A percentile compares a stretch with the other conserved stretches of the same genome.
These are phyloP conservation scores for Eremobia ochroleuca DNA, from an alignment of 2,888 invertebrate genomes.

Conservation along the genomic window DNA sequence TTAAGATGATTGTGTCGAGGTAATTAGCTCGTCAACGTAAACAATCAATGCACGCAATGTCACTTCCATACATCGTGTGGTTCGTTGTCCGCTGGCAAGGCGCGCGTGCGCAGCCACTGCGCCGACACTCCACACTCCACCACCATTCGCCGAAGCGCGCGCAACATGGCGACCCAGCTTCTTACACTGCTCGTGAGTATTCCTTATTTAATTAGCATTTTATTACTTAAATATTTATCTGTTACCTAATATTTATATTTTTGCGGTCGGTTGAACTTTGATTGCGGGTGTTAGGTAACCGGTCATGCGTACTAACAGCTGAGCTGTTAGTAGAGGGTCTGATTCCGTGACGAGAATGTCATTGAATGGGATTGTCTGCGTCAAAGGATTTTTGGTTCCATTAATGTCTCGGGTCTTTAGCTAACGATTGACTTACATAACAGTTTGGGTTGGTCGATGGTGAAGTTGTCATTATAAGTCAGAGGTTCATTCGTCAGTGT, in stretches of 20 bases:
- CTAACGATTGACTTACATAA: conserved; percentile 7
- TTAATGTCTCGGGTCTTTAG: conserved; percentile 10
- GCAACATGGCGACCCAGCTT: conserved; percentile 83
- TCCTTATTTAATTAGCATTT: conserved; percentile 64
- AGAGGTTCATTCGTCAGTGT: not conserved
- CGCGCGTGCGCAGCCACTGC: conserved; percentile 81
- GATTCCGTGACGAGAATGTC: conserved; percentile 51
- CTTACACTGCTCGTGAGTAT: conserved; percentile 81
- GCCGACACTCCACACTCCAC: conserved; percentile 84
- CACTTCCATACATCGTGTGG: conserved; percentile 74
- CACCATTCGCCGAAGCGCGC: conserved; percentile 84
- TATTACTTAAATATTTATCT: conserved; percentile 58
- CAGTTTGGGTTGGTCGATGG: not conserved
- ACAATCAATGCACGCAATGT: conserved; percentile 64
- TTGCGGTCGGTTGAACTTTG: conserved; percentile 47
- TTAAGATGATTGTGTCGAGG: conserved; percentile 34
- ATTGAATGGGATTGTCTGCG: conserved; percentile 36
- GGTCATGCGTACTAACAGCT: conserved; percentile 18
- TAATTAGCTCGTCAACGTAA: conserved; percentile 55
- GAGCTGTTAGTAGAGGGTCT: conserved; percentile 30
- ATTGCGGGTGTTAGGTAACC: conserved; percentile 33
- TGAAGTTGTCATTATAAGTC: not conserved
- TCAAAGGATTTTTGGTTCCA: conserved; percentile 26
- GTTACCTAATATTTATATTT: conserved; percentile 62
- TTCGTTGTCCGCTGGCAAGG: conserved; percentile 74